These are phyloP conservation scores for Vespertilio murinus DNA, from an alignment of 2,797 vertebrate genomes.

Conservation along the genomic window DNA sequence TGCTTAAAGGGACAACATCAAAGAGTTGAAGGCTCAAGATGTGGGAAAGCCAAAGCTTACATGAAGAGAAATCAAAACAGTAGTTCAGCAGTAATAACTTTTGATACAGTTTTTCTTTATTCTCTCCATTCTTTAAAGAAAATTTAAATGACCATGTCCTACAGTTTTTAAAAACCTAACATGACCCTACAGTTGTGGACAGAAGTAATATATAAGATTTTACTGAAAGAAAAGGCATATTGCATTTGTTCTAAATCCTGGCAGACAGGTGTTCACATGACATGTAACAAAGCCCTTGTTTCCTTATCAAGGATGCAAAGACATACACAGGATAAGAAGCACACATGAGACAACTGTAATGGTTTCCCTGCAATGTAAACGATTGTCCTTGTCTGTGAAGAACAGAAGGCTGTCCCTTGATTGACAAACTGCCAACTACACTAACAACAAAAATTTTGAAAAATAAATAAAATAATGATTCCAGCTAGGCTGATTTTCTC, in stretches of 20 bases:
- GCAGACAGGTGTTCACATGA: slow-evolving; percentile 5
- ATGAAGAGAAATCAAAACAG: slow-evolving; percentile 64
- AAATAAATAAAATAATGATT: background rate
- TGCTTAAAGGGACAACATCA: slow-evolving; percentile 63
- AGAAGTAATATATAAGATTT: background rate
- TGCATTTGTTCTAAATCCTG: slow-evolving; percentile 38
- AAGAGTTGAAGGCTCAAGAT: slow-evolving; percentile 53
- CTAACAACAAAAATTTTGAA: background rate
- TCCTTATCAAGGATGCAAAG: slow-evolving; percentile 15
- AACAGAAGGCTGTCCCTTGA: background rate
- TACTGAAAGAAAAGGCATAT: slow-evolving; percentile 53
- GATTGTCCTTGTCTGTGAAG: background rate
- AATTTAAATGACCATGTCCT: slow-evolving; percentile 65
- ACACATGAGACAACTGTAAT: background rate
- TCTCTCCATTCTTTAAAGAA: slow-evolving; percentile 55
- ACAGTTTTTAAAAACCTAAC: slow-evolving; percentile 42
- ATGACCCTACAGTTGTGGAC: slow-evolving; percentile 41
- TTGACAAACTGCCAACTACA: background rate
- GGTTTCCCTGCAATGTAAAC: background rate
- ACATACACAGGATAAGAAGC: background rate
- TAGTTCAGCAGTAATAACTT: slow-evolving; percentile 42
- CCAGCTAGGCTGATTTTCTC: too few relatives aligned
- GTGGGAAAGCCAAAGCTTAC: slow-evolving; percentile 36
- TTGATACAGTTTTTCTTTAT: slow-evolving; percentile 52
- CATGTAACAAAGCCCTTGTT: background rate